Evolutionary conservation across 2,113 vertebrate genomes (phyloP), one percentile per base, ranked within the genome.

Genomic region (Channa maculata): DNA sequence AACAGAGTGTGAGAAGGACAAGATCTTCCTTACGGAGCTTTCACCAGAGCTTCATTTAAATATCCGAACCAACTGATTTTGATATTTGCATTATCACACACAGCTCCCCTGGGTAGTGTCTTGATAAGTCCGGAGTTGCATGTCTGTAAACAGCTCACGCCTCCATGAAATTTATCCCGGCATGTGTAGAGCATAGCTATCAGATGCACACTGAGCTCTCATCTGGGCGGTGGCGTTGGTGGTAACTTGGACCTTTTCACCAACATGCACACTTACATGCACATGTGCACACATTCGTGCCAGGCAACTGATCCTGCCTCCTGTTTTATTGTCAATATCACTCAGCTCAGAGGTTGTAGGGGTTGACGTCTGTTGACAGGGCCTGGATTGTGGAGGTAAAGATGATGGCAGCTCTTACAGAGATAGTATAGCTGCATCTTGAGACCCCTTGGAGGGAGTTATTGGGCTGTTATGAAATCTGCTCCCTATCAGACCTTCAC

Each of bases 301-400:
- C 58, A 24, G 65, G 82, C 75, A 3, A 34, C 79, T 82, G 83
- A 85, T 89, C 85, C 79, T 66, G 46, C 83, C 79, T 83, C 81
- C 79, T 81, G 79, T 85, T 89, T 91, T 89, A 88, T 90, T 88
- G 87, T 91, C 89, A 89, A 90, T 90, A 92, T 90, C 79, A 78
- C 73, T 43, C 45, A 50, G 79, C 76, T 79, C 72, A 64, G 39
- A 52, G 86, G 82, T 76, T 80, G 81, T 57, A 81, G 71, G 51
- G 82, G 84, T 79, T 88, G 92, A 86, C 51, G 59, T 71, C 72
- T 86, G 86, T 83, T 85, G 86, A 86, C 80, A 82, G 84, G 38
- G 48, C 63, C 81, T 81, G 73, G 75, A 86, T 88, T 84, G 88
- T 83, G 54, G 76, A 79, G 71, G 90, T 80, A 86, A 84, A 87